These are phyloP conservation scores for Solenodon paradoxus DNA, from an alignment of 2,113 vertebrate genomes.

Conservation along the genomic window DNA sequence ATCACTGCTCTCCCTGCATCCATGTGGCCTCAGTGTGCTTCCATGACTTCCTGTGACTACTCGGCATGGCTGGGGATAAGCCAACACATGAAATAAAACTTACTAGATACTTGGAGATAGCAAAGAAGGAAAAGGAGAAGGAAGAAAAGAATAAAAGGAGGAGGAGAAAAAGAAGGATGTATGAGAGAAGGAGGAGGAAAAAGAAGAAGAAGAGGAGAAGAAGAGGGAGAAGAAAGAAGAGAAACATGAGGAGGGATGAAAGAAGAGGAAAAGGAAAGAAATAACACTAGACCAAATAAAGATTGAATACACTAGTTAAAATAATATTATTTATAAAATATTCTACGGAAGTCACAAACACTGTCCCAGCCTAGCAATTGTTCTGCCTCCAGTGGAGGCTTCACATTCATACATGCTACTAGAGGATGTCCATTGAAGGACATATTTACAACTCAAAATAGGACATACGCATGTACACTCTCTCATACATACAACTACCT, in stretches of 20 bases:
- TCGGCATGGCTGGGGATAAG: not conserved
- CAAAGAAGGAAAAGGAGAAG: not conserved
- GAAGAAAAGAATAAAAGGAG: too few species aligned
- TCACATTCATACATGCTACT: not conserved
- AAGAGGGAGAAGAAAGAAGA: not conserved
- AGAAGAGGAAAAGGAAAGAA: not conserved
- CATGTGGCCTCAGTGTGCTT: not conserved
- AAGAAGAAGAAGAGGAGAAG: not conserved
- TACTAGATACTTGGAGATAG: not conserved
- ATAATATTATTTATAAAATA: not conserved
- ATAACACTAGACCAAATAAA: not conserved
- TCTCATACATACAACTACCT: too few species aligned
- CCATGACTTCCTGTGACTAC: not conserved
- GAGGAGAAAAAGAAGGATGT: not conserved
- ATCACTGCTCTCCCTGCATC: not conserved
- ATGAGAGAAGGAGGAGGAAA: too few species aligned
- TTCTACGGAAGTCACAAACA: not conserved
- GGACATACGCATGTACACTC: not conserved
- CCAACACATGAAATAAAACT: not conserved
- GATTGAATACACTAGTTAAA: not conserved
- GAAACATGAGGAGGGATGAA: not conserved
- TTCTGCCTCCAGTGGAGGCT: not conserved
- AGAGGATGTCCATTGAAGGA: not conserved
- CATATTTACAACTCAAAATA: not conserved
- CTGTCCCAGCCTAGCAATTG: not conserved